Percentiles rank a stretch among this genome's conserved stretches.
phyloP scores from a whole-genome alignment of 2,888 invertebrate species.

The Helicoverpa assulta region DNA sequence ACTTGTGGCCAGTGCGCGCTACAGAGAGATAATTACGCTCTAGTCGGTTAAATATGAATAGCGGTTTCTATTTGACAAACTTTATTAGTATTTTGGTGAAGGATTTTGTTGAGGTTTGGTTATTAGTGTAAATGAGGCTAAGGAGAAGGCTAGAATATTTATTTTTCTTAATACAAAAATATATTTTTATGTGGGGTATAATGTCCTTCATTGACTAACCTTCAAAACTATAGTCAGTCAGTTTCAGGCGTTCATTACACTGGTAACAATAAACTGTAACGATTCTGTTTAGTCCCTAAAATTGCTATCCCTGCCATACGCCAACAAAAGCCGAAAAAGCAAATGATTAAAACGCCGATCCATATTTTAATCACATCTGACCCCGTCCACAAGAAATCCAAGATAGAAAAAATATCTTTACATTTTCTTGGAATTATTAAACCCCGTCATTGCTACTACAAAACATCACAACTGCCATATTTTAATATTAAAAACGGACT shows the following conservation, averaged over 20 bases:
- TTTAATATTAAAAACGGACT: constrained; percentile 53
- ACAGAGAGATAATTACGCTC: constrained; percentile 55
- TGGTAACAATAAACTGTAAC: too few relatives aligned
- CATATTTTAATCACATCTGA: constrained; percentile 17
- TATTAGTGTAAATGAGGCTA: constrained; percentile 7
- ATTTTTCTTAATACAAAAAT: too few relatives aligned
- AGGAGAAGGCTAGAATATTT: too few relatives aligned
- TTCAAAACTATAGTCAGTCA: too few relatives aligned
- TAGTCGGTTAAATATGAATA: constrained; percentile 56
- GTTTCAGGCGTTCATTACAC: too few relatives aligned
- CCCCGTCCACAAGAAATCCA: constrained; percentile 5
- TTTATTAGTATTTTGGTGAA: constrained; percentile 28
- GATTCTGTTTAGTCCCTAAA: too few relatives aligned
- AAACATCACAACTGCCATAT: constrained; percentile 45
- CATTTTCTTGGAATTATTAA: constrained; percentile 40
- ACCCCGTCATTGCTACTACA: constrained; percentile 21
- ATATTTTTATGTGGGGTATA: too few relatives aligned
- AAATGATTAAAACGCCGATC: not conserved
- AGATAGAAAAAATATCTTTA: constrained; percentile 17
- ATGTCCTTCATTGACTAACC: too few relatives aligned
- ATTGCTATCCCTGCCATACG: not conserved
- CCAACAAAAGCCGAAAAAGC: not conserved
- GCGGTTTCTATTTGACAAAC: constrained; percentile 32
- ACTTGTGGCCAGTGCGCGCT: constrained; percentile 24
- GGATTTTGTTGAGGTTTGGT: constrained; percentile 10